Conservation (phyloP, 2,888 invertebrate species). For the Stenotaenia linearis region DNA sequence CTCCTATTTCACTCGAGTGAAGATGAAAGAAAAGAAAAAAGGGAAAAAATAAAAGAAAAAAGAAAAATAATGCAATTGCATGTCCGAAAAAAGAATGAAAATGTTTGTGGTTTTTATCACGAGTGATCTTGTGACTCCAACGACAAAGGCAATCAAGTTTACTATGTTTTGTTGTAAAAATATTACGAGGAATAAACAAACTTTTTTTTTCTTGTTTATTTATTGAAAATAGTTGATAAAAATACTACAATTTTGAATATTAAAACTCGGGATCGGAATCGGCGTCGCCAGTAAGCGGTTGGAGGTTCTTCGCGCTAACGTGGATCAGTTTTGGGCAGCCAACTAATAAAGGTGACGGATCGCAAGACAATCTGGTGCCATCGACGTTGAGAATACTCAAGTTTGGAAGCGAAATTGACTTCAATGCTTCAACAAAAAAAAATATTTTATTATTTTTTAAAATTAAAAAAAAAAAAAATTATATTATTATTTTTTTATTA, state of each 20-base stretch:
- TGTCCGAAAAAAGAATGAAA: neutral
- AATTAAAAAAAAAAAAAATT: neutral
- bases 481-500: neutral
- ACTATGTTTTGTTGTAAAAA: neutral
- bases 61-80: neutral
- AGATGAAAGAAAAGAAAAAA: neutral
- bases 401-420: neutral
- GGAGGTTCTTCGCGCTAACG: neutral
- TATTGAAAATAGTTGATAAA: neutral
- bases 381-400: conserved; percentile 1
- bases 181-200: neutral
- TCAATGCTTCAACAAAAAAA: neutral
- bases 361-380: neutral
- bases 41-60: neutral
- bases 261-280: neutral
- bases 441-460: too few species aligned
- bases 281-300: neutral
- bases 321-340: neutral
- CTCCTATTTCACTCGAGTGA: neutral
- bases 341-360: neutral
- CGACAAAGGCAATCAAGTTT: too few species aligned
- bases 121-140: too few species aligned
- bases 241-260: neutral
- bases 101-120: too few species aligned
- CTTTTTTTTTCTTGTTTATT: neutral